Evolutionary conservation across 1,140 invertebrate species (phyloP), one percentile per base, ranked within the genome.

Genomic region (Glossosoma conforme): DNA sequence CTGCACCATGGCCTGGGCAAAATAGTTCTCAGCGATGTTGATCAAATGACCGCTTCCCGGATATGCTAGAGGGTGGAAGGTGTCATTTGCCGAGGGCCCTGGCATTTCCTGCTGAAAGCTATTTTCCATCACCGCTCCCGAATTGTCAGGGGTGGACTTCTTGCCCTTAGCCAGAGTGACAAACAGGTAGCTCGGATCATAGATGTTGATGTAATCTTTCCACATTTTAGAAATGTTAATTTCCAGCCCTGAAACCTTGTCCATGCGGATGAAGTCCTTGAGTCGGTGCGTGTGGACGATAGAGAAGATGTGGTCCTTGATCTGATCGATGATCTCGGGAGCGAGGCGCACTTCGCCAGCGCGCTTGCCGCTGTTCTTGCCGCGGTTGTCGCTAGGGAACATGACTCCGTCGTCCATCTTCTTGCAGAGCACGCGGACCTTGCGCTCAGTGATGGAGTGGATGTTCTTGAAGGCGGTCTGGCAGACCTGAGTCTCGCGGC

Each of bases 191-290:
- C 73, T 68, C 13, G 76, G 75, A 63, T 78, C 75, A 66, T 72
- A 74, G 25, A 68, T 69, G 50, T 73, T 72, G 9, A 77, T 72
- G 46, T 77, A 78, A 57, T 76, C 72, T 59, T 77, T 77, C 70
- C 75, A 76, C 71, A 78, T 77, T 61, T 76, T 77, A 1, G 75
- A 74, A 52, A 78, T 75, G 58, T 78, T 78, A n/a, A 78, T 73
- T 67, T 78, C 75, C 44, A 77, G 63, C 0, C 74, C 75, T 20
- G 70, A 69, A 44, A 71, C 66, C 63, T 76, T 76, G 35, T 76
- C 73, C 35, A 74, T 58, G 58, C 72, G 67, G 40, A 76, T 73
- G 45, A 75, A 76, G 53, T 75, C 72, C 61, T 72, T 73, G 13
- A 77, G 56, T 28, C 68, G 63, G 37, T 76, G 70, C 15, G 74